Evolutionary conservation across 2,113 vertebrate species (phyloP), one percentile per base, ranked within the genome.

Genomic region (Scomber scombrus): DNA sequence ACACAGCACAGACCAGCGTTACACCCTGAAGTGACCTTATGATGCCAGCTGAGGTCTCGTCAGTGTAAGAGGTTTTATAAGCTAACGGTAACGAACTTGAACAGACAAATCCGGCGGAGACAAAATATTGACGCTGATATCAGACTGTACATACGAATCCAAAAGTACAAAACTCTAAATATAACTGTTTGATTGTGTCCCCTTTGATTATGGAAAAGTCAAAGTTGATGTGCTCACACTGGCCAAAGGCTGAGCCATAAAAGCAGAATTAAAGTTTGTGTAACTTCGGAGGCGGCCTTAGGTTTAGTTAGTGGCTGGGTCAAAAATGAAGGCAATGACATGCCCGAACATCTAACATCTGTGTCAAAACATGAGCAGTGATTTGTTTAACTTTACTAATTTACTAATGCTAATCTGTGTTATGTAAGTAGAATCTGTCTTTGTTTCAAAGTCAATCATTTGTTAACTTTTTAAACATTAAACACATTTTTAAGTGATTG

Each of bases 11-110:
- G 34, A 68, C 29, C 43, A 51, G 45, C 12, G 3, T 3, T 19
- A 40, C 54, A 57, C 52, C 65, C 81, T 12, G 12, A 64, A 52
- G 63, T 80, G 67, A 86, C 76, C 71, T 72, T 63, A 58, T 69
- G 54, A 79, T 60, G 45, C 57, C 45, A 68, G 56, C 54, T 4
- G 49, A 63, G 77, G 74, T 49, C 26, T 26, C 19, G 34, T 77
- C 62, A 56, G 14, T 3, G 4, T 11, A 21, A 74, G 50, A 40
- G 46, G 13, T 64, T 71, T 65, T 52, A 57, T 11, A 3, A 0
- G 50, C 66, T 49, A 66, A 62, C 2, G 11, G 15, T 26, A 51
- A 54, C 5, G 68, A 55, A 65, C 31, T 64, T 34, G 18, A 54
- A 11, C 55, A 21, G 12, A 47, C 29, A 60, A 31, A 75, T 0